Conservation (phyloP, 1,140 invertebrate species). For the Anastrepha ludens region DNA sequence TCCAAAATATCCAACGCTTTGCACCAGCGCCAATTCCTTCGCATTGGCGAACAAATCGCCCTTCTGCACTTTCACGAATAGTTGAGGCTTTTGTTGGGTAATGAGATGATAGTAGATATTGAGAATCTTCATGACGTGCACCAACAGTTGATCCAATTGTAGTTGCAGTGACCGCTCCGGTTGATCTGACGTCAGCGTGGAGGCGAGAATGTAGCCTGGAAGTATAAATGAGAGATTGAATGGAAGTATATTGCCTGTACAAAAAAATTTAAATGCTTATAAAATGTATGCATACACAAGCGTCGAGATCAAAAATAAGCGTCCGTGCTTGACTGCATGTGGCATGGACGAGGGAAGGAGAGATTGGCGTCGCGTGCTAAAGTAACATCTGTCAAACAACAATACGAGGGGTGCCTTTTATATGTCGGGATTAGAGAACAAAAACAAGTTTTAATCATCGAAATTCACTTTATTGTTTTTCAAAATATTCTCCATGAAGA, state of each 20-base stretch:
- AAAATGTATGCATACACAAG: no score
- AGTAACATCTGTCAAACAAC: no score
- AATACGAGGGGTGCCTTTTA: no score
- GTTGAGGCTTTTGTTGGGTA: constrained; percentile 78
- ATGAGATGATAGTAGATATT: constrained; percentile 85
- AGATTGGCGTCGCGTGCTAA: no score
- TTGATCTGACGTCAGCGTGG: neutral
- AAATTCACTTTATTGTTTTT: no score
- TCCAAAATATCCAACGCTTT: constrained; percentile 78
- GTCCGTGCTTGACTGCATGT: no score
- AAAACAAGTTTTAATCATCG: no score
- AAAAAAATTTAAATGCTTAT: no score
- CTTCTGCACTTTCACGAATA: constrained; percentile 71
- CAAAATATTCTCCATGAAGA: no score
- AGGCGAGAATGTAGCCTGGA: constrained; percentile 24
- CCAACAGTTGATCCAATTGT: constrained; percentile 74
- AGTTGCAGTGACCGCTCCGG: constrained; percentile 27
- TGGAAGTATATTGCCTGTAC: neutral
- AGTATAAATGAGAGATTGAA: neutral
- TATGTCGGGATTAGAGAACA: no score
- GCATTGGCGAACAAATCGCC: constrained; percentile 59
- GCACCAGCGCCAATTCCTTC: constrained; percentile 63
- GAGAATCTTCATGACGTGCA: constrained; percentile 80
- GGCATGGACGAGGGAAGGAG: no score
- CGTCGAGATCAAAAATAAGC: no score